Evolutionary conservation across 2,888 invertebrate genomes (phyloP), one percentile per base, ranked within the genome.

Genomic region (Cosmorhoe ocellata): DNA sequence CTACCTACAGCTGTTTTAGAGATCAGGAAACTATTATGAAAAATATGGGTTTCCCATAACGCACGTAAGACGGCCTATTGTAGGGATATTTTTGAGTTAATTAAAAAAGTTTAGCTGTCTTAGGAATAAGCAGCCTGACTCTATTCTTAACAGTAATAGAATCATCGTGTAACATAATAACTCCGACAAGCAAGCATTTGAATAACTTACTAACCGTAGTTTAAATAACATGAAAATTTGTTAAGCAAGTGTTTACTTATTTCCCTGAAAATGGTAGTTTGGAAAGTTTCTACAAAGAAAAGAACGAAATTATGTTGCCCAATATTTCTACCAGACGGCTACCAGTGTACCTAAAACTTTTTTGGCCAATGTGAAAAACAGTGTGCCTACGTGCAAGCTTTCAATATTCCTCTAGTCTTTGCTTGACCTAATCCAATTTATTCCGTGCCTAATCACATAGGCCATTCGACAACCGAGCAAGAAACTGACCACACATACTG

Each of bases 401-500:
- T 68, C 63, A 53, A 60, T 50, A 58, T 44, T 64, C 50, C 46
- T 45, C 60, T 77, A 65, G 75, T 60, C 61, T 61, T 67, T 51
- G 68, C 64, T 56, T 61, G 64, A 71, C 64, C 69, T 80, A 77
- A 76, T 81, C 81, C 78, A 80, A 79, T 82, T n/a, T n/a, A n/a
- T n/a, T n/a, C n/a, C n/a, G n/a, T n/a, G n/a, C n/a, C n/a, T n/a
- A n/a, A n/a, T n/a, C 81, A 65, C 71, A 78, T 75, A 71, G 73
- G 44, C 71, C 73, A 81, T 83, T 81, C 78, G 71, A 76, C 63
- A 77, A 71, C 73, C 81, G 80, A 79, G 74, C 79, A 84, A 82
- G 79, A 84, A 84, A 84, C 81, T 84, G 83, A 81, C 81, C 85
- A 79, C 86, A 84, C 84, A 81, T 77, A 77, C 76, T 79, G 86